Conservation (phyloP, 30 jellyfish, hydroid and myxozoan genomes). For the Mastigias papua region DNA sequence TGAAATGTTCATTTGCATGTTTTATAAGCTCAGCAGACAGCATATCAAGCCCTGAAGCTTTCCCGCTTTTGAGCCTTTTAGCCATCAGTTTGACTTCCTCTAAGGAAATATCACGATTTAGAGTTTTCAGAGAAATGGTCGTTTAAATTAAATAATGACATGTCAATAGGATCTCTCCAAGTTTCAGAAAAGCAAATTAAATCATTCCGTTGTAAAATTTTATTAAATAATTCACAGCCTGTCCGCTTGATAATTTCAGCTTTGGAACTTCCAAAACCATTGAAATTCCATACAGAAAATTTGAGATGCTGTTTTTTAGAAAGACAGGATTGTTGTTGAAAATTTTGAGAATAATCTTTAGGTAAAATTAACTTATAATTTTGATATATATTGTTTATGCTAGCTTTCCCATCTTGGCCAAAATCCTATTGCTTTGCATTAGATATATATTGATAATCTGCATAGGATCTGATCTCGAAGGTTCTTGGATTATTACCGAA, state of each 20-base stretch:
- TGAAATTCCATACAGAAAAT: constrained; percentile 18
- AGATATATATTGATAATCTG: neutral
- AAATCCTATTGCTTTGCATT: constrained; percentile 4
- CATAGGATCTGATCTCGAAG: constrained; percentile 3
- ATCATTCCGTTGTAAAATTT: constrained; percentile 10
- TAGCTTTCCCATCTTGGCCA: constrained; percentile 27
- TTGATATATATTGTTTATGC: neutral
- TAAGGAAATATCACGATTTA: constrained; percentile 20
- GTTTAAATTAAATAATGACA: neutral
- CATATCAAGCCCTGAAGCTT: constrained; percentile 38
- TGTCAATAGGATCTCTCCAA: constrained; percentile 42
- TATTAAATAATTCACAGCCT: constrained; percentile 14
- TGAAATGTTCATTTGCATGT: neutral
- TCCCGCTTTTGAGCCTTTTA: constrained; percentile 32
- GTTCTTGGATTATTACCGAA: neutral
- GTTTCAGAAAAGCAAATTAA: constrained; percentile 51
- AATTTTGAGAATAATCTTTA: neutral
- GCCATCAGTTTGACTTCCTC: constrained; percentile 22
- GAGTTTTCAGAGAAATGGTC: constrained; percentile 13
- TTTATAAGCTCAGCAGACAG: constrained; percentile 15
- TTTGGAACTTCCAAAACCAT: constrained; percentile 34
- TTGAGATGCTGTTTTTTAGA: neutral
- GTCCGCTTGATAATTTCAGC: neutral
- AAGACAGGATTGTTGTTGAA: constrained; percentile 9
- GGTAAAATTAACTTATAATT: neutral